Evolutionary conservation across 2,888 invertebrate species (phyloP).

Genomic region (Mamestra brassicae): DNA sequence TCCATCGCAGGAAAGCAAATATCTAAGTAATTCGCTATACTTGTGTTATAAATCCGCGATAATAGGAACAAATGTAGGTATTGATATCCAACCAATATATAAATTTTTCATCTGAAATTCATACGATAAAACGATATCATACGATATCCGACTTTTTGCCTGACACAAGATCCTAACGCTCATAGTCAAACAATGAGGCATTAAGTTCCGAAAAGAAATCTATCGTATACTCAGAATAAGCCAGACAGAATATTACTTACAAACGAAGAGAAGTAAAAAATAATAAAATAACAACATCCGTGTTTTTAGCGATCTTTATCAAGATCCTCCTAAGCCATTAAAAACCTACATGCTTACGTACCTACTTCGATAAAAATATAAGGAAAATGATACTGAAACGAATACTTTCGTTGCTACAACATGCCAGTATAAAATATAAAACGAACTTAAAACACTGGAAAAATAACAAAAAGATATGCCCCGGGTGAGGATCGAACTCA

Average conservation of each 20-base stretch:
- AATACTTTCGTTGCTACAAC: neutral
- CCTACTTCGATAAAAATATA: conserved; percentile 8
- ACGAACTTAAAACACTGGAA: neutral
- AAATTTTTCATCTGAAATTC: neutral
- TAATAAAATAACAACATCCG: neutral
- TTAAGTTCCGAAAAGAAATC: neutral
- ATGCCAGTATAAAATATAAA: neutral
- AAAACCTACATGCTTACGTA: neutral
- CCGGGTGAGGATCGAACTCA: conserved; percentile 72
- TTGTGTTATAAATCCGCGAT: neutral
- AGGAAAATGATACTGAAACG: conserved; percentile 7
- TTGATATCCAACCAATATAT: neutral
- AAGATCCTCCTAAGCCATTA: neutral
- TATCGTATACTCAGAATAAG: neutral
- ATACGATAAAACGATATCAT: neutral
- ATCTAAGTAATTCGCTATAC: neutral
- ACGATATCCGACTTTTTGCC: neutral
- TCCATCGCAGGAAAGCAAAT: neutral
- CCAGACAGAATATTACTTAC: too few relatives aligned
- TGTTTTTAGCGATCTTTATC: neutral
- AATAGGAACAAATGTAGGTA: neutral
- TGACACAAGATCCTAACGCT: neutral
- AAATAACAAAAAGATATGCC: conserved; percentile 58
- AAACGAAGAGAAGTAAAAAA: neutral
- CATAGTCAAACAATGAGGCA: neutral